A percentile compares a stretch with the other conserved stretches of the same genome.
These are phyloP conservation scores for Eonycteris spelaea DNA, from an alignment of 2,113 vertebrate genomes.

Conservation along the genomic window DNA sequence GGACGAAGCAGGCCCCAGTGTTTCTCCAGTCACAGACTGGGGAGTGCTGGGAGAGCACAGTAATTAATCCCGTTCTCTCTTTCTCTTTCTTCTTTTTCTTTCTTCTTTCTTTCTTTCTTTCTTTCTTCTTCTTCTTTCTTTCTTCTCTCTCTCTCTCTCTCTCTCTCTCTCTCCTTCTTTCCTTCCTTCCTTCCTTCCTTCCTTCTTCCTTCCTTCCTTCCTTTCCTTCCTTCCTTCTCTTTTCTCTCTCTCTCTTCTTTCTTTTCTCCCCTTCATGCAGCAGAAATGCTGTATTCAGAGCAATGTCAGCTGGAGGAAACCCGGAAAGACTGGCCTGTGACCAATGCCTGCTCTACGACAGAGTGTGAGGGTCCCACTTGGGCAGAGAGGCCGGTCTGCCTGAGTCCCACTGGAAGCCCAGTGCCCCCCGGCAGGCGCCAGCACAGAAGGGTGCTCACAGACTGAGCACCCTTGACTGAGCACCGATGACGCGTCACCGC, in stretches of 20 bases:
- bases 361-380: fast-evolving
- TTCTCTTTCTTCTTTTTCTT: no score
- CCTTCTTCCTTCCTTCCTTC: no score
- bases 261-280: no score
- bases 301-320: background rate
- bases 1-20: background rate
- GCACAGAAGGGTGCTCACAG: background rate
- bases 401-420: background rate
- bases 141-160: no score
- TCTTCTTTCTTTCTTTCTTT: no score
- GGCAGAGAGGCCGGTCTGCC: background rate
- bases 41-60: background rate
- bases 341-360: background rate
- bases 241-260: no score
- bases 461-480: no score
- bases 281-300: background rate
- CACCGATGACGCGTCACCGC: fast-evolving
- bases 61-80: background rate
- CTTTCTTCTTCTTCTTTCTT: no score
- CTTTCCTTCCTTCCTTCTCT: no score
- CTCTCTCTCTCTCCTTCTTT: no score
- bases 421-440: fast-evolving
- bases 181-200: no score
- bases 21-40: background rate
- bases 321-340: background rate